Evolutionary conservation across 2,888 invertebrate genomes (phyloP), one percentile per base, ranked within the genome.

Genomic region (Chymomyza amoena): DNA sequence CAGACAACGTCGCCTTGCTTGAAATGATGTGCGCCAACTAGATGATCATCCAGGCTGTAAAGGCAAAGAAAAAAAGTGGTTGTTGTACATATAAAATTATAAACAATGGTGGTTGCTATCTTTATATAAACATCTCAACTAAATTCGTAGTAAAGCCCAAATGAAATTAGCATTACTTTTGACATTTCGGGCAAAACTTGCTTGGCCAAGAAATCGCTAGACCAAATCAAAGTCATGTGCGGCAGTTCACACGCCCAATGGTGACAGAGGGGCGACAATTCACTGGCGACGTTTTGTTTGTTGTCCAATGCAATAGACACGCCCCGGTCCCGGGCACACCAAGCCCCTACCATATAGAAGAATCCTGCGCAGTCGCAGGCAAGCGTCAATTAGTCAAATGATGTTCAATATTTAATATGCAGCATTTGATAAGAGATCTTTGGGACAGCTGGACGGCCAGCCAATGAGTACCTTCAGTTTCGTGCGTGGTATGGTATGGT

Each of bases 1-100:
- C 98, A 98, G 87, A 94, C 94, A 91, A 95, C 96, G 80, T 96
- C 96, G 75, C 95, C 94, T 39, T 95, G 94, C 20, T 95, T 95
- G 90, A 96, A 96, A 72, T 95, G 95, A 93, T 97, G 97, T 65
- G 94, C 94, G 69, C 94, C 93, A 67, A 97, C 94, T 90, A 97
- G 92, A 91, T 97, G 97, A 77, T 95, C 95, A 91, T 97, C 96
- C 91, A 97, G 94, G 89, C 97, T 97, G 94, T 28, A 95, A 94
- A 72, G 73, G 51, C 16, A 50, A 64, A 70, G 50, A 65, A 56
- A 69, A 25, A 63, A 63, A 39, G 20, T 39, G 36, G 4, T 13
- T 61, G 28, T 25, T 25, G n/a, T n/a, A n/a, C n/a, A n/a, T n/a
- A 25, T n/a, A n/a, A 39, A n/a, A 61, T 7, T 32, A 9, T 32